Conservation (phyloP, 2,888 invertebrate genomes). For the Drosophila picticornis region DNA sequence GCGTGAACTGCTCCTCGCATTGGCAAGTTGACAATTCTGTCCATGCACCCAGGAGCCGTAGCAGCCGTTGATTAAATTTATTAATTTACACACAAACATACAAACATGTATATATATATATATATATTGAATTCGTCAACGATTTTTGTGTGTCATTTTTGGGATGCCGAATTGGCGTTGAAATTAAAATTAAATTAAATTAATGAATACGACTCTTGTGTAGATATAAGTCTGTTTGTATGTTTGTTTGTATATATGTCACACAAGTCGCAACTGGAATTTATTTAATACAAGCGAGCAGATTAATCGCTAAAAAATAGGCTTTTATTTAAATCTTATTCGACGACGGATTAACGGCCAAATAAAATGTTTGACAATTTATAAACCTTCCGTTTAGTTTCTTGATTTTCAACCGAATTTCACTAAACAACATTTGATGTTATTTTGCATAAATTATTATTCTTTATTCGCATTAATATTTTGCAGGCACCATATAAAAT, state of each 20-base stretch:
- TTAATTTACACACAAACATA: conserved; percentile 44
- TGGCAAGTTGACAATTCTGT: conserved; percentile 72
- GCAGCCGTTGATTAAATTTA: conserved; percentile 64
- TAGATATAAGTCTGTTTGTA: conserved; percentile 3
- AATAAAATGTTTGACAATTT: background rate
- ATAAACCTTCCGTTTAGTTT: background rate
- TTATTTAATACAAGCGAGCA: background rate
- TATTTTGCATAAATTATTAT: background rate
- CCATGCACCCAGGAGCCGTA: conserved; percentile 22
- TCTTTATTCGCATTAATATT: background rate
- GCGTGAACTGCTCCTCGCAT: conserved; percentile 79
- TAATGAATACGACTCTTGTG: conserved; percentile 63
- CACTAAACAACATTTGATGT: background rate
- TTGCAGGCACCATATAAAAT: background rate
- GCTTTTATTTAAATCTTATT: background rate
- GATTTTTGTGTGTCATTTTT: conserved; percentile 64
- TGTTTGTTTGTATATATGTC: background rate
- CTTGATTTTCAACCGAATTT: background rate
- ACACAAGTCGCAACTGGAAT: background rate
- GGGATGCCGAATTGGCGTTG: conserved; percentile 76
- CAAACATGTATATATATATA: background rate
- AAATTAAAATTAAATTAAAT: conserved; percentile 80
- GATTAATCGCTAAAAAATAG: background rate
- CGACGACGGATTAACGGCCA: background rate
- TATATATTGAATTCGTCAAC: conserved; percentile 56